phyloP scores from a whole-genome alignment of 2,888 invertebrate genomes.

The Hypercompe scribonia region DNA sequence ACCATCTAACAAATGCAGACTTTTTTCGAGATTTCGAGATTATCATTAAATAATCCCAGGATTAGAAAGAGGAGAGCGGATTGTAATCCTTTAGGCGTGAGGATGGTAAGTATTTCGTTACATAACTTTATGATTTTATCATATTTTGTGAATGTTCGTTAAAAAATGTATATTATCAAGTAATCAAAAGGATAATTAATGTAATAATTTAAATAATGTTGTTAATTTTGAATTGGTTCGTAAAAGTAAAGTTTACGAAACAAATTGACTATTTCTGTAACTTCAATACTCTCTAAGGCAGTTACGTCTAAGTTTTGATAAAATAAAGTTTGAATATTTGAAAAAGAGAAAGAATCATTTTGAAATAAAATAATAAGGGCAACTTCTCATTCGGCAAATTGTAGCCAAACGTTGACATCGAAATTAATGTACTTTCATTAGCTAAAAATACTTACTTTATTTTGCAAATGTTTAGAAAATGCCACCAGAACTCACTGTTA shows the following conservation, averaged over 20 bases:
- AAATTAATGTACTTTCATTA: not conserved
- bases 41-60: too few relatives aligned
- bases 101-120: too few relatives aligned
- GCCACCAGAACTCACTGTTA: too few relatives aligned
- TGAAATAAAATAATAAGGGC: not conserved
- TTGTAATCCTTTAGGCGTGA: too few relatives aligned
- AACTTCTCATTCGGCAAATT: not conserved
- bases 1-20: too few relatives aligned
- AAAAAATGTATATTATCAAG: too few relatives aligned
- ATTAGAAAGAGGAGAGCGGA: too few relatives aligned
- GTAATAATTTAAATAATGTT: not conserved
- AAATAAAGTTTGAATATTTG: slow-evolving; percentile 3
- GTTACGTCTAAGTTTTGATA: not conserved
- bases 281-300: not conserved
- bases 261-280: not conserved
- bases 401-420: too few relatives aligned
- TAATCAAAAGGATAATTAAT: too few relatives aligned
- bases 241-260: not conserved
- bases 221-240: not conserved
- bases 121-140: too few relatives aligned
- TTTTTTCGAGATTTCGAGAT: too few relatives aligned
- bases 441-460: not conserved
- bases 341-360: not conserved
- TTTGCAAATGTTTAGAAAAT: not conserved
- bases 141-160: too few relatives aligned